These are phyloP conservation scores for Discoglossus pictus DNA, from an alignment of 2,797 vertebrate genomes.

Conservation along the genomic window DNA sequence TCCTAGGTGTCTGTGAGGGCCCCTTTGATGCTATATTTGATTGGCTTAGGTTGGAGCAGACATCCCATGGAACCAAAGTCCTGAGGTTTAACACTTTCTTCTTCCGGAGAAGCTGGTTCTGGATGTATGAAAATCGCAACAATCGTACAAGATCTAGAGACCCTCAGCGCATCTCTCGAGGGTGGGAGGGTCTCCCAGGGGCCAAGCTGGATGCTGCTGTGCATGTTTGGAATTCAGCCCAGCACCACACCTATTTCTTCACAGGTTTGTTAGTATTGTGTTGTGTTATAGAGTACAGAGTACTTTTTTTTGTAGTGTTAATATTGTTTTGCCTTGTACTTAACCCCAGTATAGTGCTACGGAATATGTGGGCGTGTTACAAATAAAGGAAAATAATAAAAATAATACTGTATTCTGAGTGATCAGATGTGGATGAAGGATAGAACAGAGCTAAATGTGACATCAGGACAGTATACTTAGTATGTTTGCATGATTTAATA, in stretches of 20 bases:
- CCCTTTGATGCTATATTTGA: slow-evolving; percentile 55
- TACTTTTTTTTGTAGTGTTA: too few relatives aligned
- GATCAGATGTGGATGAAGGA: too few relatives aligned
- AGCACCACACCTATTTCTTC: slow-evolving; percentile 6
- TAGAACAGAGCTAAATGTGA: too few relatives aligned
- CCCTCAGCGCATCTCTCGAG: slow-evolving; percentile 37
- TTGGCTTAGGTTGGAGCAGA: slow-evolving; percentile 53
- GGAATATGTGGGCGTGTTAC: too few relatives aligned
- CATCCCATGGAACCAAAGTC: slow-evolving; percentile 68
- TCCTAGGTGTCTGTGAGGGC: slow-evolving; percentile 41
- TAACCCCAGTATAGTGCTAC: too few relatives aligned
- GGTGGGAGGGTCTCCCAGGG: slow-evolving; percentile 30
- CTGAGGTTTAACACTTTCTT: slow-evolving; percentile 60
- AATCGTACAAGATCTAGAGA: slow-evolving; percentile 49
- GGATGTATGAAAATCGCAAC: slow-evolving; percentile 55
- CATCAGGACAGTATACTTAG: too few relatives aligned
- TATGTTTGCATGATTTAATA: too few relatives aligned
- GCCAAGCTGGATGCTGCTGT: slow-evolving; percentile 29
- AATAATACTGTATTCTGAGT: too few relatives aligned
- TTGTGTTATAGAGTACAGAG: too few relatives aligned
- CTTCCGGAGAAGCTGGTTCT: slow-evolving; percentile 53
- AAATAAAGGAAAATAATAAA: too few relatives aligned
- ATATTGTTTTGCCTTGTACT: too few relatives aligned
- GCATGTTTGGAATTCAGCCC: slow-evolving; percentile 33
- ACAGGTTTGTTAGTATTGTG: too few relatives aligned